Conservation (phyloP, 2,888 invertebrate genomes). For the Drosophila ustulata region DNA sequence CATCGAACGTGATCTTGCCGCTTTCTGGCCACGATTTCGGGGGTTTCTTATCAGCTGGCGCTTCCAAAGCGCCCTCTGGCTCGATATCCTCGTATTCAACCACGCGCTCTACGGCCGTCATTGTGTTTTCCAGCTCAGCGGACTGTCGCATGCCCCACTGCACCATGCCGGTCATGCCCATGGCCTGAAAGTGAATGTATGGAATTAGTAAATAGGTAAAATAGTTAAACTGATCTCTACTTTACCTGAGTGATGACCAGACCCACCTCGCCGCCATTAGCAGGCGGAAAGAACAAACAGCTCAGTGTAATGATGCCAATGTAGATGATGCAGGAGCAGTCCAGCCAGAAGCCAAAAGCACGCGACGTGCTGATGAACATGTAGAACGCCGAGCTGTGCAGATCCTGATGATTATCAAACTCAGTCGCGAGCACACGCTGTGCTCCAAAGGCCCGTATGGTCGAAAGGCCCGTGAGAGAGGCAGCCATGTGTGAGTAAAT, state of each 20-base stretch:
- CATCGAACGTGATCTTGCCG: conserved; percentile 89
- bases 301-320: conserved; percentile 94
- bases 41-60: conserved; percentile 88
- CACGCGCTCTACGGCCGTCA: conserved; percentile 95
- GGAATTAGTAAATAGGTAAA: not conserved
- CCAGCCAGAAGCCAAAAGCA: conserved; percentile 97
- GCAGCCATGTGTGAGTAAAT: conserved; percentile 97
- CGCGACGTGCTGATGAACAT: conserved; percentile 95
- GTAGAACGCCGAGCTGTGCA: conserved; percentile 97
- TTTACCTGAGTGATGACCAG: conserved; percentile 90
- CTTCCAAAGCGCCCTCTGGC: conserved; percentile 87
- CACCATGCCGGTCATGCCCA: conserved; percentile 89
- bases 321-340: conserved; percentile 94
- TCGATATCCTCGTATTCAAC: conserved; percentile 88
- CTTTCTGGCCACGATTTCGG: conserved; percentile 90
- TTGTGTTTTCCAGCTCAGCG: conserved; percentile 94
- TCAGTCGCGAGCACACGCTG: conserved; percentile 91
- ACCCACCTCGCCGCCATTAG: conserved; percentile 91
- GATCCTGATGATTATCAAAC: conserved; percentile 92
- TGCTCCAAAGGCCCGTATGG: conserved; percentile 95
- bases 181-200: conserved; percentile 84
- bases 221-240: not conserved
- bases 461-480: conserved; percentile 94
- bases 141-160: conserved; percentile 96
- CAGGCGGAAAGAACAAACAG: conserved; percentile 90